Conservation (phyloP, 2,797 vertebrate species). For the Danionella dracula region DNA sequence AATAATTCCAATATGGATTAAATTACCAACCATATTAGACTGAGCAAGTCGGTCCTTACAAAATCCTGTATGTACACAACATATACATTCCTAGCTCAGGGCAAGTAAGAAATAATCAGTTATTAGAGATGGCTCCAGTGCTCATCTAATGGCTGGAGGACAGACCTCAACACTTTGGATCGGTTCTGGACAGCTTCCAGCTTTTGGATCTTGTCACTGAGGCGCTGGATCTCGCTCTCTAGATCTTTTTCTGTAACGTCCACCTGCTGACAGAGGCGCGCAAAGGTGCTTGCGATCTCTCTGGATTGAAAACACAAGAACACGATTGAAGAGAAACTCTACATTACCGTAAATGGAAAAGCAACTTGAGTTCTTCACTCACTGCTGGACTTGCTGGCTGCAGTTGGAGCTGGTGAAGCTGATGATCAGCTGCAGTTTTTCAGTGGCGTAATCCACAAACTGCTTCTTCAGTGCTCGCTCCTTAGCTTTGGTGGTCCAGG, state of each 20-base stretch:
- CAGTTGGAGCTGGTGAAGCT: conserved; percentile 93
- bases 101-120: no score
- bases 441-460: conserved; percentile 90
- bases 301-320: conserved; percentile 55
- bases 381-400: conserved; percentile 98
- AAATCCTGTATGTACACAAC: no score
- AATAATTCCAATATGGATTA: no score
- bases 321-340: background rate
- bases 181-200: conserved; percentile 81
- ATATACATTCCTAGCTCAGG: no score
- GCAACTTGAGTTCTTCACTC: conserved; percentile 45
- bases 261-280: conserved; percentile 76
- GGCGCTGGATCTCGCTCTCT: conserved; percentile 78
- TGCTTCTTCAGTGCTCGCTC: conserved; percentile 90
- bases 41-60: no score
- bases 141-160: no score
- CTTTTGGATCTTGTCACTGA: conserved; percentile 82
- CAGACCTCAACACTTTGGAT: conserved; percentile 86
- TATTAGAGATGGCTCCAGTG: no score
- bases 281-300: conserved; percentile 79
- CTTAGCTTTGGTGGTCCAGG: conserved; percentile 91
- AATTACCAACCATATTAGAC: no score
- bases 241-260: conserved; percentile 86
- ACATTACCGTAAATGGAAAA: background rate
- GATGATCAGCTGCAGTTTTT: conserved; percentile 92